These are phyloP conservation scores for Aldabrachelys gigantea DNA, from an alignment of 2,113 vertebrate genomes.

Conservation along the genomic window DNA sequence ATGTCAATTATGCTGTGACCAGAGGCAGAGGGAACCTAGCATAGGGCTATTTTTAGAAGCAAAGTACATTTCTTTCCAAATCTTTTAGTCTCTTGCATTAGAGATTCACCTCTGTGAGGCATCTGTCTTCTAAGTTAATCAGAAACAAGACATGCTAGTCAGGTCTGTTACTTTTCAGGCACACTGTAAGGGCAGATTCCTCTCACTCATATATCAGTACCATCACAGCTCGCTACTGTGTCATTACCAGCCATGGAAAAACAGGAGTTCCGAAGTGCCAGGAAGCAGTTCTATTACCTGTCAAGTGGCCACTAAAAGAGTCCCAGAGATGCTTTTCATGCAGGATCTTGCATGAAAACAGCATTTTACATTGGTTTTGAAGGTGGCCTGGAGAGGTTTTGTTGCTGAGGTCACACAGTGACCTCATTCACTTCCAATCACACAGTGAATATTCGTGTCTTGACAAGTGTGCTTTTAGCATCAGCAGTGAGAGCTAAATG, in stretches of 20 bases:
- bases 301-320: background rate
- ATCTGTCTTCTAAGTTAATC: background rate
- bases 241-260: background rate
- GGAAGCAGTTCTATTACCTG: background rate
- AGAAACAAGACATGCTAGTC: background rate
- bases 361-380: background rate
- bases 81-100: background rate
- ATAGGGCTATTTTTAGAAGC: background rate
- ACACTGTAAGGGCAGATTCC: background rate
- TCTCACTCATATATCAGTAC: accelerated
- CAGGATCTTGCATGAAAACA: background rate
- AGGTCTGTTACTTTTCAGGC: background rate
- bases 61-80: background rate
- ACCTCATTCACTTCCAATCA: background rate
- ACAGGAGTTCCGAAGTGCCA: background rate
- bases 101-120: background rate
- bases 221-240: background rate
- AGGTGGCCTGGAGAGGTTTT: background rate
- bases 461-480: background rate
- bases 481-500: background rate
- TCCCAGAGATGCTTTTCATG: background rate
- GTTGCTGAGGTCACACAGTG: background rate
- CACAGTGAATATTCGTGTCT: background rate
- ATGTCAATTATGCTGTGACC: background rate
- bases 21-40: background rate